Percentiles rank a stretch among this genome's conserved stretches.
Evolutionary conservation across 2,113 vertebrate species (phyloP).

Genomic region (Puntigrus tetrazona): DNA sequence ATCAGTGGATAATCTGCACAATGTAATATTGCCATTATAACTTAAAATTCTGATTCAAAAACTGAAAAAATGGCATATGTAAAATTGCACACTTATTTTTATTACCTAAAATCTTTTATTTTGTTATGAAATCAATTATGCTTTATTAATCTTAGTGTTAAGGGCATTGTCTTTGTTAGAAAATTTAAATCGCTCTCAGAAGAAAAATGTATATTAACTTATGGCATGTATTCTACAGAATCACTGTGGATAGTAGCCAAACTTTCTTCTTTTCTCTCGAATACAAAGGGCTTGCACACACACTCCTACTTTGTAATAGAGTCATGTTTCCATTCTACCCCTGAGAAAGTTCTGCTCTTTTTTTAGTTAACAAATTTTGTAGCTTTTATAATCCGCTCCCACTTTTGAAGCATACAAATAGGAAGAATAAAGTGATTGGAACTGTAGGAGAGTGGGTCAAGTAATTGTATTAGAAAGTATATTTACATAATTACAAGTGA

Average conservation of each 20-base stretch:
- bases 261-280: constrained; percentile 43
- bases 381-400: neutral
- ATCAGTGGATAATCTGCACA: neutral
- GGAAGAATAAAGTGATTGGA: neutral
- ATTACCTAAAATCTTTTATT: neutral
- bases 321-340: constrained; percentile 64
- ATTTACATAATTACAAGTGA: neutral
- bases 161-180: neutral
- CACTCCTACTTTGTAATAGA: constrained; percentile 68
- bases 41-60: neutral
- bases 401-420: neutral
- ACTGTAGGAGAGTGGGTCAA: neutral
- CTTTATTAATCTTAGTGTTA: neutral
- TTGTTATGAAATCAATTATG: neutral
- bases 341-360: constrained; percentile 69
- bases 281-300: constrained; percentile 53
- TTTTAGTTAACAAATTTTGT: neutral
- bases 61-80: neutral
- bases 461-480: neutral
- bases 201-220: neutral
- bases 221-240: neutral
- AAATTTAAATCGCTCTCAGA: neutral
- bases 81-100: neutral
- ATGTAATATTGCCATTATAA: neutral
- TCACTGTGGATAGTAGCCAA: neutral